Evolutionary conservation across 2,797 vertebrate species (phyloP), one percentile per base, ranked within the genome.

Genomic region (Sphaeramia orbicularis): DNA sequence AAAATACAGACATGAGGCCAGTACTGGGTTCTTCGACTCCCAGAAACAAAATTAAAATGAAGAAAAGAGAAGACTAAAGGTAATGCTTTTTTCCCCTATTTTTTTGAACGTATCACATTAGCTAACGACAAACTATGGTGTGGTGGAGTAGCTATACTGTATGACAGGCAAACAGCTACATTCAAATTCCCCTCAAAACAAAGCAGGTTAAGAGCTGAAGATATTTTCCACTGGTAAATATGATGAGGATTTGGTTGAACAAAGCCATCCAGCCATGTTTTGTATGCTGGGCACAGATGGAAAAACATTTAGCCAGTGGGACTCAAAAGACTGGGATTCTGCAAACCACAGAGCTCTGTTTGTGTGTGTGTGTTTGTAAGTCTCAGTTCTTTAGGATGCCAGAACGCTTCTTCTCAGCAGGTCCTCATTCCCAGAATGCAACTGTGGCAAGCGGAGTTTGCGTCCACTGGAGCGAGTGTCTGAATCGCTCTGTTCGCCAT

Each of bases 341-440:
- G 76, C 75, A 24, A 54, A 40, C 77, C 60, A 55, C 74, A 76
- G 67, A 74, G 76, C 52, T 69, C 63, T 55, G 60, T 74, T 40
- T 69, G n/a, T 42, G 4, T 51, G 48, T 48, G 41, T 45, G 59
- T 55, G 12, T 24, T 48, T 59, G 45, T 45, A 55, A 64, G 71
- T 78, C 63, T 80, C 45, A 37, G 59, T 52, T 59, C 66, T 85
- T 95, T 97, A 99, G 66, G 96, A 96, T 0, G 97, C 97, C 87
- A 99, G 89, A 62, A 98, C 96, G 64, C 97, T 96, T 92, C 96
- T 95, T 87, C 96, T 94, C 86, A 98, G 95, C 71, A 97, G 94
- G 84, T 98, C 96, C 90, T 98, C 96, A 6, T 92, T 89, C 69
- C 94, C 95, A 43, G 96, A 74, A 73, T 96, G 96, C 93, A 96